Evolutionary conservation across 1,140 invertebrate genomes (phyloP), one percentile per base, ranked within the genome.

Genomic region (Mizuhopecten yessoensis): DNA sequence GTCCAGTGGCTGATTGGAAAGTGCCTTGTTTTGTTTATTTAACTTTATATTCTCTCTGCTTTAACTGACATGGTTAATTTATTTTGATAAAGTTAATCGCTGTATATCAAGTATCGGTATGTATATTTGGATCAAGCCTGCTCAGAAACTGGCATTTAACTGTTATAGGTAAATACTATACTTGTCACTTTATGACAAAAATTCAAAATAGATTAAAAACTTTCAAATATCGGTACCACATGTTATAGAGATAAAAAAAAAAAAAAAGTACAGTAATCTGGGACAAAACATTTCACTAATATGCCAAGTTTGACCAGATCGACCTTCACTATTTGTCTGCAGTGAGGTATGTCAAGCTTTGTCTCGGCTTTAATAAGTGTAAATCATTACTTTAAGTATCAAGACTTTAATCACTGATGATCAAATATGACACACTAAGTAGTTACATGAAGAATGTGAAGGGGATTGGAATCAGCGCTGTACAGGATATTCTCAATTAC

Each of bases 11-110:
- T 75, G 57, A 75, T 75, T 75, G 57, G 57, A 75, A 75, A 75
- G 57, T 75, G 57, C 23, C 57, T 29, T 29, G 23, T 75, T 29
- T n/a, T 75, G 57, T 75, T 75, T 75, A 29, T 75, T 75, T 75
- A 75, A 75, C 57, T 75, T 75, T 75, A 29, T 75, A 75, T 75
- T 29, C 57, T 75, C 23, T 2, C 57, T 75, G 57, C 57, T 29
- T 75, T 75, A 75, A 75, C 57, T 75, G 57, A 75, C 57, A 75
- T 75, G 57, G 57, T 75, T 75, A 75, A 75, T 75, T 75, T 75
- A 75, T 75, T 75, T 75, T 75, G 57, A 75, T 75, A 75, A 75
- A 75, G 57, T 75, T 75, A 75, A 75, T 75, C 57, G n/a, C 5
- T 75, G 57, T 7, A 17, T 23, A 75, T 75, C 57, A 75, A 75